A percentile compares a stretch with the other conserved stretches of the same genome.
phyloP scores from a whole-genome alignment of 2,797 vertebrate genomes.

The Manis crassicaudata region DNA sequence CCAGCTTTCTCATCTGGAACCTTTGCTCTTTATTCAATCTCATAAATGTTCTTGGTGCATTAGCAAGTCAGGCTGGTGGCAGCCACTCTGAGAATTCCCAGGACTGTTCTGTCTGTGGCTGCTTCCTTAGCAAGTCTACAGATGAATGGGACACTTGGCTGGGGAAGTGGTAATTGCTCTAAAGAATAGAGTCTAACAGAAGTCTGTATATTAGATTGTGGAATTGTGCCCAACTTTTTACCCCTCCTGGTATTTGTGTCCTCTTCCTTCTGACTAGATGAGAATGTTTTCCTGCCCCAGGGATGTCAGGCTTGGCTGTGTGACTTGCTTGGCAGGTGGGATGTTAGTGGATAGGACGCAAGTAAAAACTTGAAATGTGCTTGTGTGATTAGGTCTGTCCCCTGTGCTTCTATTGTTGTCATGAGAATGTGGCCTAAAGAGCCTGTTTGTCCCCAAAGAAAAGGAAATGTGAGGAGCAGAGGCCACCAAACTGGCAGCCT shows the following conservation, averaged over 20 bases:
- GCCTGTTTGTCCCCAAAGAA: neutral
- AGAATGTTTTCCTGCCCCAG: neutral
- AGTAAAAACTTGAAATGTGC: neutral
- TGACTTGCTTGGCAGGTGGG: neutral
- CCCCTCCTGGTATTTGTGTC: neutral
- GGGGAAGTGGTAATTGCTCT: neutral
- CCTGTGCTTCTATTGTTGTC: neutral
- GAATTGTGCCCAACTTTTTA: neutral
- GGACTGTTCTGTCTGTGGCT: neutral
- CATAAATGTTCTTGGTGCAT: neutral
- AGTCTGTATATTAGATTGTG: neutral
- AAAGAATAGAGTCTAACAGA: neutral
- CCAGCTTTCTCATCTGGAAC: neutral
- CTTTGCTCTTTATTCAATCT: neutral
- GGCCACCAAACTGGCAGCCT: neutral
- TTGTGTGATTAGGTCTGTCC: neutral
- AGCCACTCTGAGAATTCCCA: neutral
- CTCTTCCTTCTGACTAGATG: neutral
- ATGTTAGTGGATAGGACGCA: neutral
- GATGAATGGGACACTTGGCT: neutral
- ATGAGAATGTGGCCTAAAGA: neutral
- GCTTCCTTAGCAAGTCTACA: neutral
- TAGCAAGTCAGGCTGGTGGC: neutral
- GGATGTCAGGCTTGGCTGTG: neutral
- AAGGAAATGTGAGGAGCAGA: neutral